phyloP scores from a whole-genome alignment of 2,113 vertebrate species.

The Cyanoramphus novaezelandiae region DNA sequence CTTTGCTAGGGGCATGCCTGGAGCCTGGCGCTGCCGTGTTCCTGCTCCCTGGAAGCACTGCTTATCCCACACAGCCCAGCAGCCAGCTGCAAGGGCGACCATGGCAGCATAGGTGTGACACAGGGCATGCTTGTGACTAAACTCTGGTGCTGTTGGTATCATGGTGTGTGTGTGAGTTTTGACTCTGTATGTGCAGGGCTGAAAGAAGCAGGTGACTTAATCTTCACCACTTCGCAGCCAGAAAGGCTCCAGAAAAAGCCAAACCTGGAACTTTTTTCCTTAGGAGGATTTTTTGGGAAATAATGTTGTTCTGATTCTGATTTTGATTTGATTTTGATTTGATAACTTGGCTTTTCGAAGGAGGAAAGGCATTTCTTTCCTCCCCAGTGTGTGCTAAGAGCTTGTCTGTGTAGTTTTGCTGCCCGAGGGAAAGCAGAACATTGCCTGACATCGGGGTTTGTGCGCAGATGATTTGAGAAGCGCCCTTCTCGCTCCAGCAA shows the following conservation, averaged over 20 bases:
- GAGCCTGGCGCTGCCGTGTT: neutral
- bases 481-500: neutral
- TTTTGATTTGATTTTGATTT: neutral
- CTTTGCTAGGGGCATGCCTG: neutral
- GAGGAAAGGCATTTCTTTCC: neutral
- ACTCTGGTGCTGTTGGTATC: neutral
- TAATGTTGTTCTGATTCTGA: neutral
- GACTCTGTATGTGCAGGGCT: accelerated
- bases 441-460: neutral
- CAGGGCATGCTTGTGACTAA: neutral
- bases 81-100: neutral
- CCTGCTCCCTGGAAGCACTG: neutral
- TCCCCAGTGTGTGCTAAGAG: neutral
- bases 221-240: neutral
- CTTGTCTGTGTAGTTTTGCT: neutral
- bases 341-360: neutral
- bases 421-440: neutral
- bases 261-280: neutral
- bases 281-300: neutral
- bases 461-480: conserved; percentile 22
- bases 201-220: neutral
- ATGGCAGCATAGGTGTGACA: accelerated
- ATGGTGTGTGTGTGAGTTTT: neutral
- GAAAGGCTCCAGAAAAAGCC: neutral
- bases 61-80: neutral